Base-by-base conservation (phyloP, 2,797 vertebrate species). In the Cetoscarus ocellatus region DNA sequence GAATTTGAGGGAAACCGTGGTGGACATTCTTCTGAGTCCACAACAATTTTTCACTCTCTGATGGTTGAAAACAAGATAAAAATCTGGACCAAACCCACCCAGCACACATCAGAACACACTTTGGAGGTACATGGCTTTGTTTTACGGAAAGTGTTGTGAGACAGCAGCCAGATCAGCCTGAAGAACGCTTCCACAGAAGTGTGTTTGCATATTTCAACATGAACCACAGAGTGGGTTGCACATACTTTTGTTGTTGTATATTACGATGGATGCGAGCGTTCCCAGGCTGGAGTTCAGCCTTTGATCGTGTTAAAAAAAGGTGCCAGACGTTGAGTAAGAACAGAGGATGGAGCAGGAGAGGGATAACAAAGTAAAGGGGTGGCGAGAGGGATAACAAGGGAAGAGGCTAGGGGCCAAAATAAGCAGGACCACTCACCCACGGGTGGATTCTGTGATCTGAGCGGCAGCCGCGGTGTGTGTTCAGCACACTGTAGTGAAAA, bases 381-480 rank as follows among this genome's bases (percentile, higher is more conserved):
- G 73, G 68, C 82, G 77, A 47, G 80, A 82, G 60, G 61, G 73
- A 89, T 82, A 91, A 87, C 83, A 91, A 49, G 73, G 70, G 75
- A 53, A 77, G 67, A 79, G 67, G 71, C 36, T 15, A 5, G 62
- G 38, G 80, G 81, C 91, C 87, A 91, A 90, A 85, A 76, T 58
- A 90, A 91, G 79, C 89, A 93, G 68, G 43, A 58, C 76, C 82
- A 70, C 82, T 68, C 60, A 39, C 53, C 79, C 83, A 70, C 82
- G 68, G 62, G 18, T 78, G 74, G 73, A 79, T 47, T 49, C 65
- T 79, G 18, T 80, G 76, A 84, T 88, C 82, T 72, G 54, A 80
- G 67, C 44, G 2, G 47, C 59, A n/a, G n/a, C n/a, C n/a, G n/a
- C 27, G 9, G 15, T 82, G 40, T 80, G 55, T 68, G 56, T 38